Percentiles rank a stretch among this genome's conserved stretches.
Evolutionary conservation across 2,797 vertebrate genomes (phyloP).

Genomic region (Aphelocoma californica): DNA sequence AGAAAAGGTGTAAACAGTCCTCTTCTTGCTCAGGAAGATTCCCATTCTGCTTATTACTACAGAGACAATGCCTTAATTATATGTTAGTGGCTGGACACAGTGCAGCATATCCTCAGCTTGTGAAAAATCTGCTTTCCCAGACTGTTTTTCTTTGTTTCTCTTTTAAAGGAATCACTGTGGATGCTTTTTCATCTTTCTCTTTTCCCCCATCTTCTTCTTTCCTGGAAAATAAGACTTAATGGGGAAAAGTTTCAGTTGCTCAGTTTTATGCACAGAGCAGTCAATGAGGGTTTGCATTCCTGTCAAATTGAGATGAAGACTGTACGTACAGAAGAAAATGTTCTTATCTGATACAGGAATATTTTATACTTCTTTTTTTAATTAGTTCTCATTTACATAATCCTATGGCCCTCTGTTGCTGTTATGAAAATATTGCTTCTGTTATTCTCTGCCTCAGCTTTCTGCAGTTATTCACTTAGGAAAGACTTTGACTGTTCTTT

Average conservation of each 20-base stretch:
- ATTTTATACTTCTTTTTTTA: neutral
- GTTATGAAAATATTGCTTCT: neutral
- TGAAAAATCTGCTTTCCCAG: neutral
- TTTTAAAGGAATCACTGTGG: neutral
- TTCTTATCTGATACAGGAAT: neutral
- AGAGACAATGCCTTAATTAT: neutral
- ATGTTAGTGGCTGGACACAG: neutral
- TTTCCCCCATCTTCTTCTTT: neutral
- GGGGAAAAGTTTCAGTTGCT: neutral
- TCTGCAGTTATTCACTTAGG: neutral
- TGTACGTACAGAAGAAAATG: neutral
- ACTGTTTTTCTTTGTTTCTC: neutral
- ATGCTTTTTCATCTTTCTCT: neutral
- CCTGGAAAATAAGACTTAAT: neutral
- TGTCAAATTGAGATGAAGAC: neutral
- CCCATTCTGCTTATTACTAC: neutral
- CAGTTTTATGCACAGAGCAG: neutral
- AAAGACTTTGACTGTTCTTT: neutral
- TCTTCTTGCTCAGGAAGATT: neutral
- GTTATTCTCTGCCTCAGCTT: neutral
- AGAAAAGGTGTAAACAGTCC: conserved; percentile 49
- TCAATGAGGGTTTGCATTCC: neutral
- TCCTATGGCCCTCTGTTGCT: neutral
- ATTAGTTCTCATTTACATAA: neutral
- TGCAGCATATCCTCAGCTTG: neutral